Evolutionary conservation across 2,888 invertebrate genomes (phyloP).

Genomic region (Idaea biselata): DNA sequence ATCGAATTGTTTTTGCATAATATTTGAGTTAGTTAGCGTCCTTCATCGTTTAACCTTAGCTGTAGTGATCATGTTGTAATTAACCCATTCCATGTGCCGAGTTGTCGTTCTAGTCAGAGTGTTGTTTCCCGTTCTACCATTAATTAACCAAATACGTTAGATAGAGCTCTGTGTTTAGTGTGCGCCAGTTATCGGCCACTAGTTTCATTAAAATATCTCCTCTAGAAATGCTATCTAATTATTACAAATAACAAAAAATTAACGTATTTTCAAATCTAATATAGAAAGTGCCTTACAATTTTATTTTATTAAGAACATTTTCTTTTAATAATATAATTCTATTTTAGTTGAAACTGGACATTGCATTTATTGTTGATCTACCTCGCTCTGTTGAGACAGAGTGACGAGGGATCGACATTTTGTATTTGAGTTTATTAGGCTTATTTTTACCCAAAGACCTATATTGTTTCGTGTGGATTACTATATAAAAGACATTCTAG

Average conservation of each 20-base stretch:
- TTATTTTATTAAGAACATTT: conserved; percentile 64
- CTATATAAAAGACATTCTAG: conserved; percentile 13
- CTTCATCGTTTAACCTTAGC: conserved; percentile 37
- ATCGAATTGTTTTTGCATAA: conserved; percentile 32
- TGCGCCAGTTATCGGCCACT: conserved; percentile 28
- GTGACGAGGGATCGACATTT: conserved; percentile 43
- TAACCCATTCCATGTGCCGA: conserved; percentile 73
- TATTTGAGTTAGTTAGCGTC: conserved; percentile 29
- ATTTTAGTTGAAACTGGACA: conserved; percentile 60
- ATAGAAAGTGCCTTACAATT: conserved; percentile 79
- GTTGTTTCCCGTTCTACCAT: conserved; percentile 55
- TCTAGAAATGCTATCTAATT: conserved; percentile 54
- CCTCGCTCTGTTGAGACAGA: conserved; percentile 54
- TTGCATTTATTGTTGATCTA: conserved; percentile 69
- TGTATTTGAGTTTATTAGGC: conserved; percentile 44
- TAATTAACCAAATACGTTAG: conserved; percentile 36
- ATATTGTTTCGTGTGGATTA: conserved; percentile 3
- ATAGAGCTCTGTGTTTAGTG: conserved; percentile 42
- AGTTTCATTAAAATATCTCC: conserved; percentile 45
- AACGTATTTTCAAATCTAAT: conserved; percentile 65
- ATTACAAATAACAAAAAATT: conserved; percentile 53
- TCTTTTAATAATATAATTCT: conserved; percentile 44
- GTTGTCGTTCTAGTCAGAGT: conserved; percentile 68
- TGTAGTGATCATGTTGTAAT: conserved; percentile 51
- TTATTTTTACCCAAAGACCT: conserved; percentile 21